phyloP scores from a whole-genome alignment of 2,797 vertebrate species.

The Phaenicophaeus curvirostris region DNA sequence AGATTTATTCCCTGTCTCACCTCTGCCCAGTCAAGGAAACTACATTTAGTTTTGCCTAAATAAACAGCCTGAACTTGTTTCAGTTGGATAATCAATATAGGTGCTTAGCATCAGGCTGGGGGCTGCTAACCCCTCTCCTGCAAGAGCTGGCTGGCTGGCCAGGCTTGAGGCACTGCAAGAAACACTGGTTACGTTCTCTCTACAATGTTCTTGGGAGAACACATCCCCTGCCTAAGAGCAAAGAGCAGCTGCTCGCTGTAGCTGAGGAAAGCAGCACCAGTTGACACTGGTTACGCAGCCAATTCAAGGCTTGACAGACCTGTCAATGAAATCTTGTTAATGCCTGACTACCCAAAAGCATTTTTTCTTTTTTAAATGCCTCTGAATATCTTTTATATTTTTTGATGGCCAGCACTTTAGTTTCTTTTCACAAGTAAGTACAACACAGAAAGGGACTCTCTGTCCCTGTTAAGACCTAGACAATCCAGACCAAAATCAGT shows the following conservation, averaged over 20 bases:
- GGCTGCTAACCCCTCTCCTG: not conserved
- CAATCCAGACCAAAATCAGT: too few species aligned
- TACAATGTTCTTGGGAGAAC: fast-evolving
- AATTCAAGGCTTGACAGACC: not conserved
- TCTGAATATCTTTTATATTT: not conserved
- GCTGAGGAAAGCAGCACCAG: not conserved
- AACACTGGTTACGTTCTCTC: not conserved
- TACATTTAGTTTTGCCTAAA: not conserved
- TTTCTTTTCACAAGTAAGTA: not conserved
- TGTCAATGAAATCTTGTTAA: not conserved
- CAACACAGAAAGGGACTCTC: not conserved
- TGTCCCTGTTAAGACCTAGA: not conserved
- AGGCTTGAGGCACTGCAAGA: not conserved
- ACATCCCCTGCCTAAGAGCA: not conserved
- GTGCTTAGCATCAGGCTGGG: not conserved
- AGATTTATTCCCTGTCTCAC: not conserved
- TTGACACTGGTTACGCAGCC: not conserved
- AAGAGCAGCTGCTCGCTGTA: not conserved
- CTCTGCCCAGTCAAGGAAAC: not conserved
- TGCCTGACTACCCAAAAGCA: not conserved
- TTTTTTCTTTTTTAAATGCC: not conserved
- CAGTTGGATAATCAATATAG: not conserved
- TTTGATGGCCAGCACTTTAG: not conserved
- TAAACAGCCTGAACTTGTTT: not conserved
- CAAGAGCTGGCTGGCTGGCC: not conserved